Evolutionary conservation across 2,888 invertebrate genomes (phyloP).

Genomic region (Agrotis ipsilon): DNA sequence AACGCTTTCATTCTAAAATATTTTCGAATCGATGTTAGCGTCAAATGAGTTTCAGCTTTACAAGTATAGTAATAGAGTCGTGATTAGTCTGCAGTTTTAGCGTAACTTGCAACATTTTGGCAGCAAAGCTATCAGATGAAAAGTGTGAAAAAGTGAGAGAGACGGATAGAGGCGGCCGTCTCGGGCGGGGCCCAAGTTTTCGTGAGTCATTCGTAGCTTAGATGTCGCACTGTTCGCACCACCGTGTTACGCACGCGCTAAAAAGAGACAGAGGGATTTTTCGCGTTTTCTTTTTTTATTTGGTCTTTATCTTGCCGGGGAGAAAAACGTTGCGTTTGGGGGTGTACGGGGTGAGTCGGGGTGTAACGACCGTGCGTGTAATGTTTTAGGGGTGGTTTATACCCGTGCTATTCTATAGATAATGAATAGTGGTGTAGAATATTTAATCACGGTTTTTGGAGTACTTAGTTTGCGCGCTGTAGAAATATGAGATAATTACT

Average conservation of each 20-base stretch:
- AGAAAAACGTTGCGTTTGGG: constrained; percentile 88
- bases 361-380: constrained; percentile 86
- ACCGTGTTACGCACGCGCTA: constrained; percentile 63
- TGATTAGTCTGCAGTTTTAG: constrained; percentile 46
- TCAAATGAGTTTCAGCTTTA: constrained; percentile 64
- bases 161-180: constrained; percentile 90
- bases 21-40: constrained; percentile 78
- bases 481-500: constrained; percentile 87
- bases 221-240: constrained; percentile 85
- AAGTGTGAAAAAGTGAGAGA: constrained; percentile 91
- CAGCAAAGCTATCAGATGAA: constrained; percentile 77
- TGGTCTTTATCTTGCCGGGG: constrained; percentile 90
- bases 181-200: constrained; percentile 91
- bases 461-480: constrained; percentile 82
- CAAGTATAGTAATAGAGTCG: rapidly evolving
- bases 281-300: constrained; percentile 91
- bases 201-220: constrained; percentile 91
- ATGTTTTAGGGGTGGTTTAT: constrained; percentile 85
- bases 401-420: constrained; percentile 78
- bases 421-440: constrained; percentile 90
- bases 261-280: constrained; percentile 87
- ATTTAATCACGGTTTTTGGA: constrained; percentile 89
- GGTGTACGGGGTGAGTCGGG: constrained; percentile 71
- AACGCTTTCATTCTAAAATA: constrained; percentile 90
- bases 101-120: constrained; percentile 64